A percentile compares a stretch with the other conserved stretches of the same genome.
Conservation (phyloP, 2,797 vertebrate species). For the Xerus rutilus region DNA sequence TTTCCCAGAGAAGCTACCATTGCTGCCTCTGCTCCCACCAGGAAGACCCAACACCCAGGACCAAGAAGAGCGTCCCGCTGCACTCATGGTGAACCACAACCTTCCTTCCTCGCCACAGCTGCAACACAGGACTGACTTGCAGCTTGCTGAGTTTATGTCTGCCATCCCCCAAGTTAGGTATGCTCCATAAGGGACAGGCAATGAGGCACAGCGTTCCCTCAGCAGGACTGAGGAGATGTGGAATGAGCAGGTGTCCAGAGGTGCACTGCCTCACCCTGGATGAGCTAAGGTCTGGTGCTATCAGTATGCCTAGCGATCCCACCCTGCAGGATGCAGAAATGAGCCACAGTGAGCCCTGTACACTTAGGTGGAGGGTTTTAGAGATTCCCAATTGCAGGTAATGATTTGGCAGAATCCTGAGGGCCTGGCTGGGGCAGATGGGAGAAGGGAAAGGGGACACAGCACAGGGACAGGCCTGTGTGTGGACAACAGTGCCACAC, state of each 20-base stretch:
- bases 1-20: not conserved
- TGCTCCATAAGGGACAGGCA: accelerated
- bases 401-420: not conserved
- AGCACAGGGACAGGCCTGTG: not conserved
- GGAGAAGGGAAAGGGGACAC: too few relatives aligned
- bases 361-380: accelerated
- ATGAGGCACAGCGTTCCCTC: not conserved
- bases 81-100: accelerated
- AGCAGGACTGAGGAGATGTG: not conserved
- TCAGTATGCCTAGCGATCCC: not conserved
- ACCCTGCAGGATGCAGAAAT: not conserved
- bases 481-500: not conserved
- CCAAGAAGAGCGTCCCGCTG: not conserved
- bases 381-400: too few relatives aligned
- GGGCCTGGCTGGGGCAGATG: not conserved
- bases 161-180: not conserved
- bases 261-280: not conserved
- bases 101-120: not conserved
- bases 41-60: not conserved
- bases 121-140: not conserved
- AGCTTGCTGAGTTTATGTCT: not conserved
- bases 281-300: not conserved
- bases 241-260: not conserved
- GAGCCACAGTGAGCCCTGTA: not conserved
- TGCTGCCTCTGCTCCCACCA: not conserved